Percentiles rank a stretch among this genome's conserved stretches.
phyloP scores from a whole-genome alignment of 37 sponge, comb jelly and placozoan species.

The Oscarella lobularis region DNA sequence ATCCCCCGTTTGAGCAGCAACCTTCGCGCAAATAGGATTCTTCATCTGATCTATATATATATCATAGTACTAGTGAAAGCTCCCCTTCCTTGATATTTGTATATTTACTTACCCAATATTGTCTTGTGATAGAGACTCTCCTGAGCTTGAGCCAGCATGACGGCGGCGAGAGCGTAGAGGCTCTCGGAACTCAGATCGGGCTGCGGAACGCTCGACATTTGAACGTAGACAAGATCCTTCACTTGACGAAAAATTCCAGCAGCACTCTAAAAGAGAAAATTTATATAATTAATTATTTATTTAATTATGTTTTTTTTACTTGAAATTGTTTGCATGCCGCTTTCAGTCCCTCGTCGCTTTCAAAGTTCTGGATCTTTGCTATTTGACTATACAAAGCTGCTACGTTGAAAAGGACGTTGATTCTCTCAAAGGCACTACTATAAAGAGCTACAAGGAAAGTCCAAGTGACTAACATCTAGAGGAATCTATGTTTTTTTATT shows the following conservation, averaged over 20 bases:
- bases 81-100: too few species aligned
- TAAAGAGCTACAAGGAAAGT: slow-evolving; percentile 52
- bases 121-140: slow-evolving; percentile 82
- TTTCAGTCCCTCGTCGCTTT: slow-evolving; percentile 86
- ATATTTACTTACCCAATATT: background rate
- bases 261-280: slow-evolving; percentile 42
- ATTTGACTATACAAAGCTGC: slow-evolving; percentile 73
- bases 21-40: slow-evolving; percentile 53
- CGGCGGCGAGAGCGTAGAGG: slow-evolving; percentile 52
- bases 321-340: slow-evolving; percentile 81
- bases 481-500: too few species aligned
- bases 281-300: too few species aligned
- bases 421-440: slow-evolving; percentile 61
- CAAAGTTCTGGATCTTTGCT: slow-evolving; percentile 85
- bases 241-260: slow-evolving; percentile 79
- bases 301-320: too few species aligned
- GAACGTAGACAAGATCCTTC: slow-evolving; percentile 69
- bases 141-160: slow-evolving; percentile 94
- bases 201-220: slow-evolving; percentile 66
- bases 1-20: slow-evolving; percentile 76
- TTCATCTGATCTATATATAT: slow-evolving; percentile 68
- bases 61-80: too few species aligned
- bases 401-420: slow-evolving; percentile 89
- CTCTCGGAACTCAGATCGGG: slow-evolving; percentile 83
- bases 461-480: too few species aligned